Base-by-base conservation (phyloP, 2,888 invertebrate species). In the Sesia bembeciformis region DNA sequence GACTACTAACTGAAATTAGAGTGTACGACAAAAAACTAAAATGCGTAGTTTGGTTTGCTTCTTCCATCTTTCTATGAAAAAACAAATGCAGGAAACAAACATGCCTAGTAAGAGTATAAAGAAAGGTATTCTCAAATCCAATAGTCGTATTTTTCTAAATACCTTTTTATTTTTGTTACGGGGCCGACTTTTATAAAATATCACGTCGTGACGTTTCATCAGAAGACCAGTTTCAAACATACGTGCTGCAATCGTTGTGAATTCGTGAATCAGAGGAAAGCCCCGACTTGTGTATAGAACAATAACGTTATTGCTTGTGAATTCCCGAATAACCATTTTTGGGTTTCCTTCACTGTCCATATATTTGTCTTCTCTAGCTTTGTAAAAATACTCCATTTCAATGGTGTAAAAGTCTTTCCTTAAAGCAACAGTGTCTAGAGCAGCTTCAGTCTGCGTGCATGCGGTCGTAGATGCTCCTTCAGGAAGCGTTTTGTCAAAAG, bases 71-170 rank as follows among this genome's bases (percentile, higher is more conserved):
- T 83, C 82, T 3, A 69, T 53, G 50, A 78, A 52, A 38, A 79
- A 73, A 63, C 69, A 66, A 5, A 72, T 3, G 0, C 65, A 54
- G 1, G 81, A 78, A 38, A 75, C 49, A 0, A 64, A 4, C 4
- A 56, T 66, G 0, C 82, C 82, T 3, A 60, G 23, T 4, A 72
- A 40, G 5, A 81, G 63, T 40, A 77, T 54, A 40, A 40, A 56
- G 55, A 70, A 81, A 58, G 74, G 74, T 40, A 81, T 58, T 53
- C 62, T 69, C 39, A 80, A 60, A 59, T 81, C 78, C 0, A 52
- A 4, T 23, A 76, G 41, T 23, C 54, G 40, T 52, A 71, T 61
- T 49, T 55, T 62, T 53, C 65, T 63, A 53, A 64, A 73, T 40
- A 58, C 57, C 8, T 54, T 57, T 23, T 57, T 54, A 39, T 53